phyloP scores from a whole-genome alignment of 1,140 invertebrate species.

The Diuraphis noxia region DNA sequence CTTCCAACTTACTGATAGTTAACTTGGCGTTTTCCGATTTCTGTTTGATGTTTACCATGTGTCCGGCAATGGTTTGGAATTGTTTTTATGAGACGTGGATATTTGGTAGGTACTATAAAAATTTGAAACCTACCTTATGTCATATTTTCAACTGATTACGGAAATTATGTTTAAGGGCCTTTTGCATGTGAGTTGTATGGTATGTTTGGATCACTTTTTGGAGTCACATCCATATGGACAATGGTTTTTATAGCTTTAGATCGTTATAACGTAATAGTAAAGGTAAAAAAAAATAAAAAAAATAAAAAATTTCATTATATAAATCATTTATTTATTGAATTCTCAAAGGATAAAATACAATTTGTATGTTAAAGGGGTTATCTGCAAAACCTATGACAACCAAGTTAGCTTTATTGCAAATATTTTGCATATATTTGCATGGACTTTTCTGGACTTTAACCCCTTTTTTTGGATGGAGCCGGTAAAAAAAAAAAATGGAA shows the following conservation, averaged over 20 bases:
- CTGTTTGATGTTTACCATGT: conserved; percentile 82
- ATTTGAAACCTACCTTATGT: background rate
- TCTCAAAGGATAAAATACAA: conserved; percentile 1
- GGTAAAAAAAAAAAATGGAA: conserved; percentile 62
- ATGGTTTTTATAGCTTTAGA: conserved; percentile 82
- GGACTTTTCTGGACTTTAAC: conserved; percentile 71
- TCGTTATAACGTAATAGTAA: conserved; percentile 84
- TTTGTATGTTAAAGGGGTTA: conserved; percentile 63
- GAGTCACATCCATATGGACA: conserved; percentile 80
- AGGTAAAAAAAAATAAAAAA: conserved; percentile 59
- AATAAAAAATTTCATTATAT: background rate
- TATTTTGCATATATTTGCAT: conserved; percentile 72
- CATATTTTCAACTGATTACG: conserved; percentile 50
- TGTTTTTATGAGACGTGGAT: conserved; percentile 87
- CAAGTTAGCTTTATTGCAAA: conserved; percentile 69
- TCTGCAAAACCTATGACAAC: conserved; percentile 73
- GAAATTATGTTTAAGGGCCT: conserved; percentile 63
- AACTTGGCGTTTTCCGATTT: conserved; percentile 88
- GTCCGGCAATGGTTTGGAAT: conserved; percentile 82
- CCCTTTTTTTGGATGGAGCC: conserved; percentile 79
- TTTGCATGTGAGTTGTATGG: conserved; percentile 82
- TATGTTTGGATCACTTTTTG: conserved; percentile 77
- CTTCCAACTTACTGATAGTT: conserved; percentile 81
- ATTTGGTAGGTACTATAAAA: conserved; percentile 68
- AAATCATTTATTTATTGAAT: background rate